A percentile compares a stretch with the other conserved stretches of the same genome.
phyloP scores from a whole-genome alignment of 2,113 vertebrate species.

The Otus sunia region DNA sequence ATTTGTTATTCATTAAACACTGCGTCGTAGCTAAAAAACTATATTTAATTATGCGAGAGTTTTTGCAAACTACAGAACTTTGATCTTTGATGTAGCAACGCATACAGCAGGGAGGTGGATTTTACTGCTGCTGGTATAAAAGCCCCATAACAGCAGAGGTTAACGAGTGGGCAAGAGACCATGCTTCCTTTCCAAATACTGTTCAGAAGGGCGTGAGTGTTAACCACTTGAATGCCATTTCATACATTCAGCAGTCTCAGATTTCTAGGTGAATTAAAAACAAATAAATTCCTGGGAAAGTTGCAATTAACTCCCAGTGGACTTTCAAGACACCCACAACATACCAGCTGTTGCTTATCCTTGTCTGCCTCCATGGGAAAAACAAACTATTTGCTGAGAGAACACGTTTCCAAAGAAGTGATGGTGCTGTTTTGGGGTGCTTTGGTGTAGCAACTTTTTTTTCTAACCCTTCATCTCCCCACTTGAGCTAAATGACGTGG shows the following conservation, averaged over 20 bases:
- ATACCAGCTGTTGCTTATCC: background rate
- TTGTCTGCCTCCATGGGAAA: background rate
- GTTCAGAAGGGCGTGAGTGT: background rate
- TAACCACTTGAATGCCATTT: background rate
- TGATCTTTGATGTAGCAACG: background rate
- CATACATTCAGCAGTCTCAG: background rate
- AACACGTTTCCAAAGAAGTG: background rate
- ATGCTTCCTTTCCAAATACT: background rate
- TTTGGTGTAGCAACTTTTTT: background rate
- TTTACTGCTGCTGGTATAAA: constrained; percentile 33
- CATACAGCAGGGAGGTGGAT: background rate
- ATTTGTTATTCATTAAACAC: background rate
- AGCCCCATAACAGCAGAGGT: background rate
- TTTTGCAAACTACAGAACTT: background rate
- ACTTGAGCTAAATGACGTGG: background rate
- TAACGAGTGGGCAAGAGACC: background rate
- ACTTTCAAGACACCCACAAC: background rate
- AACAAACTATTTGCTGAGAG: background rate
- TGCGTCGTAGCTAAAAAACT: background rate
- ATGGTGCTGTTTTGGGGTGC: background rate
- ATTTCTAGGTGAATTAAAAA: background rate
- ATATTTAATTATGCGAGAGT: background rate
- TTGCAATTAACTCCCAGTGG: background rate
- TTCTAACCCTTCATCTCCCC: background rate
- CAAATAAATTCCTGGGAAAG: background rate